Evolutionary conservation across 2,113 vertebrate genomes (phyloP).

Genomic region (Dermatemys mawii): DNA sequence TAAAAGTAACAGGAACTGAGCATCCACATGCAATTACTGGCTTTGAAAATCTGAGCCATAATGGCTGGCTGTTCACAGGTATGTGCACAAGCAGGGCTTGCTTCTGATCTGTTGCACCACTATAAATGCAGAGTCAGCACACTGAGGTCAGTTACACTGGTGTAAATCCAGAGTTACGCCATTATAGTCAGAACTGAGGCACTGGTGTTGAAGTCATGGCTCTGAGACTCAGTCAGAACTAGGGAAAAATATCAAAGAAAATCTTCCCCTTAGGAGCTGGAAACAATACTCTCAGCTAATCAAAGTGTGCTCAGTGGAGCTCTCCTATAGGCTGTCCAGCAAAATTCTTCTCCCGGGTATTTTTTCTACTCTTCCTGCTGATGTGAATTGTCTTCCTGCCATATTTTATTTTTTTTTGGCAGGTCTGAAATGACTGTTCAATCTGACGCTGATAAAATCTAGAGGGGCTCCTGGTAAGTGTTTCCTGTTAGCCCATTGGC

Average conservation of each 20-base stretch:
- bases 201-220: not conserved
- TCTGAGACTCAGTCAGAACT: not conserved
- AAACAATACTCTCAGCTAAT: not conserved
- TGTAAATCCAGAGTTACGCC: not conserved
- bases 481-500: not conserved
- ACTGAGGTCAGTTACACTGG: not conserved
- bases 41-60: not conserved
- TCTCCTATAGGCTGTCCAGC: not conserved
- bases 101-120: not conserved
- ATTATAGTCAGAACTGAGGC: not conserved
- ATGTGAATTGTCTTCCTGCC: not conserved
- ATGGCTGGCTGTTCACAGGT: not conserved
- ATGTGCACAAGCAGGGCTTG: not conserved
- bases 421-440: conserved; percentile 37
- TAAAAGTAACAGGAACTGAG: not conserved
- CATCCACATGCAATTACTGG: not conserved
- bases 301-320: not conserved
- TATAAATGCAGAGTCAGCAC: not conserved
- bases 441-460: conserved; percentile 16
- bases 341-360: not conserved
- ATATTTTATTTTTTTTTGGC: not conserved
- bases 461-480: conserved; percentile 22
- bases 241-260: too few relatives aligned
- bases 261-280: not conserved
- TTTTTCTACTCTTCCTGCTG: not conserved